These are phyloP conservation scores for Hydrolagus colliei DNA, from an alignment of 2,797 vertebrate genomes.

Conservation along the genomic window DNA sequence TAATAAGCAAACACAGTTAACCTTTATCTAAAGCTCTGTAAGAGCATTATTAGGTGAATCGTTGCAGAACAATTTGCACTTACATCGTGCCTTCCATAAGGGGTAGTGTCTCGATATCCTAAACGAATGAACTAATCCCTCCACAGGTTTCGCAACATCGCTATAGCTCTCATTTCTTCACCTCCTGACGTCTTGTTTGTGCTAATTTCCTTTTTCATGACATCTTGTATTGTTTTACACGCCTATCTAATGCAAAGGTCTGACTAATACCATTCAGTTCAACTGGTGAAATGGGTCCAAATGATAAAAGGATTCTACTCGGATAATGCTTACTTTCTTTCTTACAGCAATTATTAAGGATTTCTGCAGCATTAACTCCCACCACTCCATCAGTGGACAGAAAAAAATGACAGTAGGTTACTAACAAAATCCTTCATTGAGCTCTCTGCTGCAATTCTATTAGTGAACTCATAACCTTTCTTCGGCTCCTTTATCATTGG, in stretches of 20 bases:
- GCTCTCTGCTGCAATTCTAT: conserved; percentile 3
- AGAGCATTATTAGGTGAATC: neutral
- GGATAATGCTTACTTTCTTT: conserved; percentile 22
- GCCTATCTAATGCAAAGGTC: neutral
- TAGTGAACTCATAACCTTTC: conserved; percentile 28
- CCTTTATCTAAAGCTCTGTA: neutral
- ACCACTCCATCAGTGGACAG: neutral
- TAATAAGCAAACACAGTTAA: conserved; percentile 16
- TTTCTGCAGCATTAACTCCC: neutral
- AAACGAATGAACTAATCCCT: neutral
- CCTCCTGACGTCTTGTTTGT: neutral
- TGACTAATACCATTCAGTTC: neutral
- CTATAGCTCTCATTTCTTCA: neutral
- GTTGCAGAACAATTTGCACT: too few species aligned
- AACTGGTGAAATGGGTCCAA: neutral
- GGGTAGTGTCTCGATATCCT: too few species aligned
- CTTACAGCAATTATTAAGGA: conserved; percentile 5
- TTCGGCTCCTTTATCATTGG: neutral
- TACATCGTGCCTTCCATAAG: too few species aligned
- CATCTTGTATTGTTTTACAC: conserved; percentile 3
- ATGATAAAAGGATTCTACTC: conserved; percentile 4
- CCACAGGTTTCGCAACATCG: conserved; percentile 11
- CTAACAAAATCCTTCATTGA: conserved; percentile 17
- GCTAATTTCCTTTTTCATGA: neutral
- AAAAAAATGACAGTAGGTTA: conserved; percentile 24